Base-by-base conservation (phyloP, 2,113 vertebrate genomes). In the Myrmecobius fasciatus region DNA sequence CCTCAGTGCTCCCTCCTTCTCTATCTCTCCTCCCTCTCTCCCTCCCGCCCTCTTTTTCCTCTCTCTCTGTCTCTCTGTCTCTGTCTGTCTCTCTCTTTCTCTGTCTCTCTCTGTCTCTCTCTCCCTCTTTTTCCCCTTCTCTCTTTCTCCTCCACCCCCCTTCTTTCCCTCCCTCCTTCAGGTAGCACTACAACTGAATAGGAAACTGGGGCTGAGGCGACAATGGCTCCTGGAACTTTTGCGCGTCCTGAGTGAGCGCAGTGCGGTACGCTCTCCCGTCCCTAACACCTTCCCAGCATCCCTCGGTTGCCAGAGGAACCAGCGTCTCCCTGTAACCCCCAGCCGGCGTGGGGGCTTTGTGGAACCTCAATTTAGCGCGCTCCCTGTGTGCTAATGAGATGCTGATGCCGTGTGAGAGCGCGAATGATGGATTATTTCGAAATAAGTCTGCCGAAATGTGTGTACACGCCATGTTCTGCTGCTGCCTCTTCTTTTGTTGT, bases 141-240 rank as follows among this genome's bases (percentile, higher is more conserved):
- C 36, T 17, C 3, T 17, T 3, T 36, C 60, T 36, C 11, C 2
- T 0, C 14, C 8, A 8, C 56, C 26, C 56, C 28, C 54, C 52
- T 20, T 14, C 20, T 31, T 9, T 3, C 54, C 9, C 26, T 11
- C 26, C 9, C 9, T 31, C 26, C 96, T 97, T 96, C 6, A 22
- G 92, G 97, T 95, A 96, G 89, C 92, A 96, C 89, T 98, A 95
- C 95, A 95, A 95, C 97, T 97, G 94, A 96, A 96, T 97, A 91
- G 94, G 60, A 0, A 0, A 1, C 36, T 0, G 2, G n/a, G n/a
- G 20, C 67, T 24, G 20, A 75, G 31, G 17, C n/a, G 60, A 14
- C 17, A 14, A 2, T 7, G 20, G 20, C 67, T 97, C 92, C 47
- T n/a, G 89, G 94, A 90, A 89, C 92, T 97, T 97, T 96, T 96